These are phyloP conservation scores for Erythrolamprus reginae DNA, from an alignment of 2,113 vertebrate species.

Conservation along the genomic window DNA sequence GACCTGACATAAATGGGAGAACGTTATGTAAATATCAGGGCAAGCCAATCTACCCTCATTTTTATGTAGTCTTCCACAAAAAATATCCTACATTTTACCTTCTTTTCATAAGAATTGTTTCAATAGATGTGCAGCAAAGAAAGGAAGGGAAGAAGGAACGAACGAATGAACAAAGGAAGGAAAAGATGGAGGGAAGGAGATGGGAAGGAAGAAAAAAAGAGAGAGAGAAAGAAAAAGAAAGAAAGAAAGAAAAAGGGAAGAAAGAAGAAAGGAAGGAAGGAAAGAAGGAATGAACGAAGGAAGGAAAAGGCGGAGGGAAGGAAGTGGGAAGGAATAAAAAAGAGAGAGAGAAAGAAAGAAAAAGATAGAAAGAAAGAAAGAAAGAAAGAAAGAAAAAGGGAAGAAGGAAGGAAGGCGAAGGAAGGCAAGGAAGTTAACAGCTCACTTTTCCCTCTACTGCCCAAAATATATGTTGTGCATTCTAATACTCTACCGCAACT, in stretches of 20 bases:
- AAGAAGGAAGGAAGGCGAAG: too few species aligned
- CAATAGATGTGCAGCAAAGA: background rate
- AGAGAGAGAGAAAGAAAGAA: too few species aligned
- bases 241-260: too few species aligned
- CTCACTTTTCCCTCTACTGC: background rate
- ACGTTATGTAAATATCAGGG: background rate
- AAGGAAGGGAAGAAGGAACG: background rate
- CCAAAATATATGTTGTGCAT: background rate
- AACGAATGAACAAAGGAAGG: too few species aligned
- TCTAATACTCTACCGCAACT: background rate
- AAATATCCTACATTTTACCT: background rate
- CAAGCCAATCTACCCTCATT: background rate
- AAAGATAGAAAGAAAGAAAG: too few species aligned
- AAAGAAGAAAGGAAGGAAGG: too few species aligned
- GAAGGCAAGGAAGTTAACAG: background rate
- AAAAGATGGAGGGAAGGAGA: too few species aligned
- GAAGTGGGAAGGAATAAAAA: too few species aligned
- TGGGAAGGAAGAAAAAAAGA: too few species aligned
- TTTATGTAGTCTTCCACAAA: background rate
- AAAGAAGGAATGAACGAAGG: rapidly evolving
- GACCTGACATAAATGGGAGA: background rate
- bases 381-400: too few species aligned
- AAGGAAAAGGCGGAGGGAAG: rapidly evolving
- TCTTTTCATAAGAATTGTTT: background rate
- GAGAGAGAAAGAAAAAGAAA: too few species aligned